phyloP scores from a whole-genome alignment of 2,797 vertebrate genomes.

The Acanthurus tractus region DNA sequence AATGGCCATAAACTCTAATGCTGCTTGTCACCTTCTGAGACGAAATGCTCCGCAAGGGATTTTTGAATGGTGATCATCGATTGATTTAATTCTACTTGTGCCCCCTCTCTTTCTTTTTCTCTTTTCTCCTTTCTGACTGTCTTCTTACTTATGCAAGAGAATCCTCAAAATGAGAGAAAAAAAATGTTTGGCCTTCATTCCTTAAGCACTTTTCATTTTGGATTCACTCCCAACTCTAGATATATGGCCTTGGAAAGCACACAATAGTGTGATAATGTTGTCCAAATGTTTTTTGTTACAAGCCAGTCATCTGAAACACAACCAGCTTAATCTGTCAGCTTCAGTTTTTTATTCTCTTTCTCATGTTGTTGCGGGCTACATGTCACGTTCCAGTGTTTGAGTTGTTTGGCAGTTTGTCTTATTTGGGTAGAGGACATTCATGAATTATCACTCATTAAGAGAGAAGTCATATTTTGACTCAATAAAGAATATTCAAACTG shows the following conservation, averaged over 20 bases:
- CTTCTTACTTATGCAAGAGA: constrained; percentile 62
- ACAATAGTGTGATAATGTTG: constrained; percentile 44
- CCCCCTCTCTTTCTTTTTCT: constrained; percentile 35
- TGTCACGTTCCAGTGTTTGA: constrained; percentile 29
- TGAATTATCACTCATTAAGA: constrained; percentile 27
- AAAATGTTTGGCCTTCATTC: constrained; percentile 50
- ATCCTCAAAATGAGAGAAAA: constrained; percentile 48
- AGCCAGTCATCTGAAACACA: constrained; percentile 35
- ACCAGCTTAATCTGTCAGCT: constrained; percentile 25
- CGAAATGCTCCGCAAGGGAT: constrained; percentile 53
- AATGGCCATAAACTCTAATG: constrained; percentile 75
- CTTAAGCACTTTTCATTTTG: constrained; percentile 55
- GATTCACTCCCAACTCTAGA: constrained; percentile 53
- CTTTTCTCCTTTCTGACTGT: too few relatives aligned
- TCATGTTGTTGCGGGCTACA: constrained; percentile 14
- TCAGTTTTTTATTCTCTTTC: constrained; percentile 8
- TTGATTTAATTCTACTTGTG: constrained; percentile 32
- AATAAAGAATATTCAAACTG: constrained; percentile 41
- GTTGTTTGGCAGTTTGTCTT: constrained; percentile 34
- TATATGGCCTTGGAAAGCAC: constrained; percentile 66
- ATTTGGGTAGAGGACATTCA: constrained; percentile 31
- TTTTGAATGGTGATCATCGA: constrained; percentile 34
- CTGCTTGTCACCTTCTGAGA: constrained; percentile 74
- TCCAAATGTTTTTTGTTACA: constrained; percentile 55
- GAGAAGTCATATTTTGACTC: constrained; percentile 30